Evolutionary conservation across 2,113 vertebrate species (phyloP).

Genomic region (Clinocottus analis): DNA sequence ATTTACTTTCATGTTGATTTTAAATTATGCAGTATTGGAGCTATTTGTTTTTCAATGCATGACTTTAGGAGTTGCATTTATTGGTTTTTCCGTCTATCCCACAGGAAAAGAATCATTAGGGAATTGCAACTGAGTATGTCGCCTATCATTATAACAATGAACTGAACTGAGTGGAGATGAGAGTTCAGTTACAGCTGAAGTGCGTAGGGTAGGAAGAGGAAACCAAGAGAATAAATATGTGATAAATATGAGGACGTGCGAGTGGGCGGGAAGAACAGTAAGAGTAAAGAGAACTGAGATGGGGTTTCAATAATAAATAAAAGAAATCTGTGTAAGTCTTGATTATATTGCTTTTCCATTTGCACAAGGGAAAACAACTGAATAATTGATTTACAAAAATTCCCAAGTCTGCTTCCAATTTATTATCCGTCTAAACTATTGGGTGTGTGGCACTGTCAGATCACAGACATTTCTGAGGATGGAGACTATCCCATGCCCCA

Average conservation of each 20-base stretch:
- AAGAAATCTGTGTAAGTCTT: constrained; percentile 33
- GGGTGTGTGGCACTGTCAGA: no score
- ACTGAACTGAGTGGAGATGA: constrained; percentile 49
- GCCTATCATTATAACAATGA: constrained; percentile 37
- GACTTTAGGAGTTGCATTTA: constrained; percentile 16
- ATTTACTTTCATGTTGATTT: constrained; percentile 21
- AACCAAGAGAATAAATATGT: constrained; percentile 55
- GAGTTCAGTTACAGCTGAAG: constrained; percentile 52
- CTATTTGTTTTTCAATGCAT: neutral
- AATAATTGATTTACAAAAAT: constrained; percentile 65
- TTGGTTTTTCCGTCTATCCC: constrained; percentile 53
- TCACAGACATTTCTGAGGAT: no score
- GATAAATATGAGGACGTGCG: constrained; percentile 9
- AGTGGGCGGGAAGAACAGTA: constrained; percentile 26
- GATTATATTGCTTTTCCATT: constrained; percentile 54
- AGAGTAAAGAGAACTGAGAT: constrained; percentile 10
- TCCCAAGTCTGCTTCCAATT: constrained; percentile 19
- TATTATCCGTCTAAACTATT: constrained; percentile 9
- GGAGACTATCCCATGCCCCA: no score
- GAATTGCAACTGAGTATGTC: constrained; percentile 56
- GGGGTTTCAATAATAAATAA: constrained; percentile 47
- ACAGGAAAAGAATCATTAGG: constrained; percentile 14
- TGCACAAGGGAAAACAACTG: constrained; percentile 47
- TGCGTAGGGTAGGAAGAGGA: constrained; percentile 18
- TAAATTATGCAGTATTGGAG: neutral